phyloP scores from a whole-genome alignment of 2,888 invertebrate genomes.

The Bedellia somnulentella region DNA sequence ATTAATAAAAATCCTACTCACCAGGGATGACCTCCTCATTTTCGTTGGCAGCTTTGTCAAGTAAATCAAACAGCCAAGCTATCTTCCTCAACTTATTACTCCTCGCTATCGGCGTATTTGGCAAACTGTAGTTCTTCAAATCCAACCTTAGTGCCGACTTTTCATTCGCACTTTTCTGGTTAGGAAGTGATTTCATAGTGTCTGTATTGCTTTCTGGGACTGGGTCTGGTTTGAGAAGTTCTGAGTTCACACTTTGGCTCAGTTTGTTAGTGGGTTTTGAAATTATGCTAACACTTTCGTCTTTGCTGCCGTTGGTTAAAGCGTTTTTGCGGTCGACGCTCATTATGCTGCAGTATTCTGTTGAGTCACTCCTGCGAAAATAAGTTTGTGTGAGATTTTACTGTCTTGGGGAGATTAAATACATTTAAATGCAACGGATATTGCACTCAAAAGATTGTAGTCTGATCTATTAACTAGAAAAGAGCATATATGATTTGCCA shows the following conservation, averaged over 20 bases:
- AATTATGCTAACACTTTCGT: slow-evolving; percentile 19
- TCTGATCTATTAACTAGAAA: too few species aligned
- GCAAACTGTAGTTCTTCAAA: slow-evolving; percentile 49
- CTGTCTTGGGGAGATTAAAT: too few species aligned
- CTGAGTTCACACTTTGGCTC: slow-evolving; percentile 46
- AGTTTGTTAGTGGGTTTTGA: slow-evolving; percentile 31
- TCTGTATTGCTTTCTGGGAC: slow-evolving; percentile 45
- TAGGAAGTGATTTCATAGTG: slow-evolving; percentile 32
- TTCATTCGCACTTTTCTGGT: slow-evolving; percentile 20
- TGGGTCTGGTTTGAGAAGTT: slow-evolving; percentile 47
- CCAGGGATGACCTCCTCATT: too few species aligned
- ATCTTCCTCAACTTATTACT: slow-evolving; percentile 56
- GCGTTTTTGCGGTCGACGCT: slow-evolving; percentile 35
- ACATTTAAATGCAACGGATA: too few species aligned
- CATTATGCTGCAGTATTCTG: slow-evolving; percentile 49
- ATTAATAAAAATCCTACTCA: too few species aligned
- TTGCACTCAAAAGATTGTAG: too few species aligned
- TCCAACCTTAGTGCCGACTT: slow-evolving; percentile 47
- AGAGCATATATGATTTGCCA: too few species aligned
- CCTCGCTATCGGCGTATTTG: slow-evolving; percentile 54
- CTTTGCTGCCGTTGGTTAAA: slow-evolving; percentile 19
- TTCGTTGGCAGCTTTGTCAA: too few species aligned
- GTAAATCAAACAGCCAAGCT: slow-evolving; percentile 59
- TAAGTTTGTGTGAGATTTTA: too few species aligned
- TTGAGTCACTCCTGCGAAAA: slow-evolving; percentile 51